Conservation (phyloP, 2,888 invertebrate genomes). For the Chironomus tentans region DNA sequence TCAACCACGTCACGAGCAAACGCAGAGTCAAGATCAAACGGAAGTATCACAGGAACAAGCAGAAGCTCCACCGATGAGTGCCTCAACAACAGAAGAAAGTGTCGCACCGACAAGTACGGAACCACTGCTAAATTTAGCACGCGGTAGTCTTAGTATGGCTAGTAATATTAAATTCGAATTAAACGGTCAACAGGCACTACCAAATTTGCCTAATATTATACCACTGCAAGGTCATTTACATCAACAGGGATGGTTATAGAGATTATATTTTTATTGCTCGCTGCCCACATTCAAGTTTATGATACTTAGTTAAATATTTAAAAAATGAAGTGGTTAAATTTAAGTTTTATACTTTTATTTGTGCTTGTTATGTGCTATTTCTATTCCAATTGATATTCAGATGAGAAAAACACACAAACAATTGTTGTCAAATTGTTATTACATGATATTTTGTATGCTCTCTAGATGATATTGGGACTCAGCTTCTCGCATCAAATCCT, state of each 20-base stretch:
- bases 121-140: neutral
- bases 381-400: neutral
- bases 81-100: constrained; percentile 29
- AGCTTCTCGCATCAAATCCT: no score
- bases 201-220: constrained; percentile 29
- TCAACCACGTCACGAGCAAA: constrained; percentile 48
- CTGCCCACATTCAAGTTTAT: neutral
- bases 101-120: constrained; percentile 16
- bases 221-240: constrained; percentile 29
- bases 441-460: neutral
- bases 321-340: neutral
- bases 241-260: constrained; percentile 29
- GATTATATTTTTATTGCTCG: neutral
- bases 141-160: neutral
- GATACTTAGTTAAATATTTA: neutral
- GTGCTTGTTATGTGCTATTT: neutral
- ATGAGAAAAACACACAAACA: neutral
- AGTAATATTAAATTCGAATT: constrained; percentile 25
- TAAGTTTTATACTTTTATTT: neutral
- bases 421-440: neutral
- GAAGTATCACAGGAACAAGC: constrained; percentile 32
- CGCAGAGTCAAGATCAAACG: constrained; percentile 52
- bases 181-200: constrained; percentile 23
- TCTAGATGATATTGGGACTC: neutral
- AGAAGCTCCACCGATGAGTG: constrained; percentile 24